Base-by-base conservation (phyloP, 2,113 vertebrate genomes). In the Nesogale talazaci region DNA sequence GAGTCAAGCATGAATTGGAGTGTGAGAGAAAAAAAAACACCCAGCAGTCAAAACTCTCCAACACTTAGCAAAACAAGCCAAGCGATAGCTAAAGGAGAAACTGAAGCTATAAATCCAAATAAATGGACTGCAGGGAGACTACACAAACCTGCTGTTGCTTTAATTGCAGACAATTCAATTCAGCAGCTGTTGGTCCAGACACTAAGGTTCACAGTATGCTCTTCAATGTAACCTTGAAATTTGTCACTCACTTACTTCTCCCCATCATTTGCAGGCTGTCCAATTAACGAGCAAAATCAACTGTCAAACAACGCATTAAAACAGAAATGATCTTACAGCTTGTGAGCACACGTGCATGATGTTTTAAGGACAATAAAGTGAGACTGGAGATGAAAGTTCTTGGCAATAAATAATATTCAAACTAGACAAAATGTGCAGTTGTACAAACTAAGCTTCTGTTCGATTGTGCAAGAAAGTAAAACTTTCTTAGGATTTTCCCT, bases 81-180 rank as follows among this genome's bases (percentile, higher is more conserved):
- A 92, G 78, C 1, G 6, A 89, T 82, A 89, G 65, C 70, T 86
- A 94, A 94, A 83, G 91, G 95, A 91, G 86, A 96, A 95, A 95
- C 86, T 88, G 79, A 90, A 91, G 83, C 92, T 92, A 93, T 96
- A 97, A 96, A 96, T 96, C 96, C 94, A 96, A 95, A 97, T 93
- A 96, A 97, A 94, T 6, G 17, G 93, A 76, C 92, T 94, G 78
- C 93, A 87, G 57, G 84, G 91, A 95, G 90, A 95, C 95, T 93
- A 96, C 95, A 96, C 94, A 96, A 94, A 95, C 90, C 97, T 96
- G 95, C 94, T 96, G 96, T 95, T 95, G 95, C 88, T 97, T 96
- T 97, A 97, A 97, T 95, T 94, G 93, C 93, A 96, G 86, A 97
- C 94, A 96, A 96, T 96, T 97, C 96, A 96, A 94, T 95, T 97